Base-by-base conservation (phyloP, 1,140 invertebrate genomes). In the Bemisia tabaci region DNA sequence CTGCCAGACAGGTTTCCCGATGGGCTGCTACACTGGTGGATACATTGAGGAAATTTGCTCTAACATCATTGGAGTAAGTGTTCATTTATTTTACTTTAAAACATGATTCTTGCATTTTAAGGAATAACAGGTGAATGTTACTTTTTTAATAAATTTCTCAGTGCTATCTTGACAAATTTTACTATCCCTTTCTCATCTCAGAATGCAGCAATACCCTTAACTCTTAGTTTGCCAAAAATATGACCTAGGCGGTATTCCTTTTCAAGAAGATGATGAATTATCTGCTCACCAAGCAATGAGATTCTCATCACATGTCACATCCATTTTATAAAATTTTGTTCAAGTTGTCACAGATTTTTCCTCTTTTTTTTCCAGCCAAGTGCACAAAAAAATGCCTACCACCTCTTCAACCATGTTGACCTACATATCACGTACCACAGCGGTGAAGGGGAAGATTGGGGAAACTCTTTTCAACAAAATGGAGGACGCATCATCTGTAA, bases 381-480 rank as follows among this genome's bases (percentile, higher is more conserved):
- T 25, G 22, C 65, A 2, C 63, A 65, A 63, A 33, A 59, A 59
- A 62, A 63, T 12, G 60, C 39, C 0, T 97, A 90, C 76, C 98
- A 95, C 78, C 78, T 97, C 22, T 97, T 95, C 78, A 99, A 99
- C 80, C 96, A 99, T 79, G 92, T 98, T 12, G 92, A 98, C 77
- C 81, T 99, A 66, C 84, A 82, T 63, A 91, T 99, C 60, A 92
- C 87, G 17, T 99, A 97, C 79, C 94, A 98, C 75, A 94, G 89
- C 76, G 90, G 90, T 1, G 81, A 80, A 27, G 77, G 82, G 26
- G 90, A 94, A 75, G 92, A 95, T 33, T 94, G 92, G 92, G 89
- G 90, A 62, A 81, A 79, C 66, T 79, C 83, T 59, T 87, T 92
- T 75, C 79, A 82, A 64, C 85, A 85, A 17, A 87, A 87, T 73